Conservation (phyloP, 30 jellyfish, hydroid and myxozoan species). For the Cassiopea andromeda region DNA sequence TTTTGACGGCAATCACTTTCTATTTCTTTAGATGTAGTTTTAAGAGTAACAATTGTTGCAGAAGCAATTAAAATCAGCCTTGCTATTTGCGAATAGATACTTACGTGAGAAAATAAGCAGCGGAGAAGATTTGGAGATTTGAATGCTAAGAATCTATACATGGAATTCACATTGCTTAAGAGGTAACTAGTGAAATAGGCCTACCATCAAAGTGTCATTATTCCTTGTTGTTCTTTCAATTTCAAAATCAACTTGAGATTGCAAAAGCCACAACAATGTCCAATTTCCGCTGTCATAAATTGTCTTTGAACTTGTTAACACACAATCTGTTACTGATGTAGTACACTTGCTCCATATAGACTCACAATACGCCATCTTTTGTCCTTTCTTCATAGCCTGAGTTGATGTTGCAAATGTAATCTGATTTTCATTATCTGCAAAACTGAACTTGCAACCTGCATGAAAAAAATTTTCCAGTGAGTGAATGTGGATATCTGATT, state of each 20-base stretch:
- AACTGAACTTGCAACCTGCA: conserved; percentile 14
- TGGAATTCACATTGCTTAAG: background rate
- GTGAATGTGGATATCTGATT: too few relatives aligned
- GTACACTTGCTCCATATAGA: conserved; percentile 13
- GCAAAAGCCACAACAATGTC: conserved; percentile 27
- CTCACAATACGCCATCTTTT: conserved; percentile 6
- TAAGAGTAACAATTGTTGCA: too few relatives aligned
- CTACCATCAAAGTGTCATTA: conserved; percentile 20
- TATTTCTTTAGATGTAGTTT: too few relatives aligned
- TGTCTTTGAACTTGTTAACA: background rate
- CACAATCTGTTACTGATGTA: conserved; percentile 11
- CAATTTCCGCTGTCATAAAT: conserved; percentile 18
- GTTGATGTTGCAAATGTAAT: conserved; percentile 10
- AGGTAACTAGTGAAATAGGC: background rate
- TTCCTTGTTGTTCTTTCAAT: background rate
- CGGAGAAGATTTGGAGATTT: too few relatives aligned
- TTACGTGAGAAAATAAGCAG: too few relatives aligned
- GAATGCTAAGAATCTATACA: too few relatives aligned
- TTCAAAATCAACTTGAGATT: conserved; percentile 14
- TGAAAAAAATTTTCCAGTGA: background rate
- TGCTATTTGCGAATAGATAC: too few relatives aligned
- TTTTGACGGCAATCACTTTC: too few relatives aligned
- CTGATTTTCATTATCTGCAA: background rate
- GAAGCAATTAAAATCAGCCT: too few relatives aligned
- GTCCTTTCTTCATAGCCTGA: conserved; percentile 2